These are phyloP conservation scores for Ctena decussata DNA, from an alignment of 2,888 invertebrate genomes.

Conservation along the genomic window DNA sequence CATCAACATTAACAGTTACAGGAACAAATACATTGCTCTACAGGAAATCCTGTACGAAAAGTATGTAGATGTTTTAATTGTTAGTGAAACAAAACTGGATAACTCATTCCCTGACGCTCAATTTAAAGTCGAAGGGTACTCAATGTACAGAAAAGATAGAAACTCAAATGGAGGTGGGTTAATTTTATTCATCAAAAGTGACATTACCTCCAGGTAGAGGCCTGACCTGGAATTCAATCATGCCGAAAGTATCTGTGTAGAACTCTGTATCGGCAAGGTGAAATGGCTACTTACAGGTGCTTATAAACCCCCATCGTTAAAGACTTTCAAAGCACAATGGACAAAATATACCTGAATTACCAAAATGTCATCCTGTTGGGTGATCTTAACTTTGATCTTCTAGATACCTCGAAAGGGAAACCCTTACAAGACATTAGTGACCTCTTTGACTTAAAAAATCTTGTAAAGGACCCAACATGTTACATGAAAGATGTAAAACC, in stretches of 20 bases:
- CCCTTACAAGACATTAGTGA: background rate
- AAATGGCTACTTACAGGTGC: background rate
- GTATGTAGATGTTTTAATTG: background rate
- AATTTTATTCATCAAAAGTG: background rate
- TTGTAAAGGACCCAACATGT: too few species aligned
- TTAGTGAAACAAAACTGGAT: background rate
- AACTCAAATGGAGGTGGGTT: background rate
- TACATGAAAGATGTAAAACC: background rate
- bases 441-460: background rate
- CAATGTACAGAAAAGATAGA: background rate
- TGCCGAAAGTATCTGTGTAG: background rate
- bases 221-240: background rate
- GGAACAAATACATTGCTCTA: background rate
- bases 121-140: background rate
- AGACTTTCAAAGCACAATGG: background rate
- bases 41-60: background rate
- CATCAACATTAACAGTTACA: background rate
- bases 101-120: background rate
- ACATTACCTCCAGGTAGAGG: background rate
- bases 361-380: background rate
- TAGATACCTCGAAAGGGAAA: background rate
- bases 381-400: background rate
- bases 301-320: background rate
- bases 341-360: background rate
- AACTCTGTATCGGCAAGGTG: background rate